Percentiles rank a stretch among this genome's conserved stretches.
Evolutionary conservation across 2,888 invertebrate genomes (phyloP).

Genomic region (Nycteola revayana): DNA sequence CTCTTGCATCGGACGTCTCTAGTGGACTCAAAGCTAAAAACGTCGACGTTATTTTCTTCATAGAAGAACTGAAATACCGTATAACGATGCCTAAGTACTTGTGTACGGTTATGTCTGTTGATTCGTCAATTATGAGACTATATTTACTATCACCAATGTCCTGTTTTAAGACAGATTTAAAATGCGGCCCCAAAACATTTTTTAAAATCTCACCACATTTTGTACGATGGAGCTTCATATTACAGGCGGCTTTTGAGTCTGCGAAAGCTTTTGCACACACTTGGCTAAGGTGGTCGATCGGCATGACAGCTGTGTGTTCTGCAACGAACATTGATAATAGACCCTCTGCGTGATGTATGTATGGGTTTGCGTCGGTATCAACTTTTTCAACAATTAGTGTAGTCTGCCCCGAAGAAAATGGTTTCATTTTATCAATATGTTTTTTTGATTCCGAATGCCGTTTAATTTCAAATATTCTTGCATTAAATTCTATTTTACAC

Average conservation of each 20-base stretch:
- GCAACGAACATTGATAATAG: slow-evolving; percentile 17
- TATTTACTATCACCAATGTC: slow-evolving; percentile 16
- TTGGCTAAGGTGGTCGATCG: slow-evolving; percentile 19
- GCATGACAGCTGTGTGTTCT: slow-evolving; percentile 17
- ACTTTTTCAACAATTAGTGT: no score
- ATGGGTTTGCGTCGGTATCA: no score
- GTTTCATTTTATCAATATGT: no score
- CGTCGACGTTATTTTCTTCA: no score
- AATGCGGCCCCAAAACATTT: slow-evolving; percentile 18
- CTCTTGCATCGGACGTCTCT: no score
- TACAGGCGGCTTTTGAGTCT: slow-evolving; percentile 13
- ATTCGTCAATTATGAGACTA: slow-evolving; percentile 18
- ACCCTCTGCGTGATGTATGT: slow-evolving; percentile 12
- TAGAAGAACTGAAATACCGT: slow-evolving; percentile 9
- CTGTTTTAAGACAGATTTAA: slow-evolving; percentile 13
- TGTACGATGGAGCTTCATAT: slow-evolving; percentile 23
- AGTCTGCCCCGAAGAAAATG: no score
- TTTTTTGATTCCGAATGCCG: slow-evolving; percentile 16
- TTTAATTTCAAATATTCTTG: slow-evolving; percentile 10
- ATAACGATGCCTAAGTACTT: slow-evolving; percentile 16
- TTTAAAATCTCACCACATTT: slow-evolving; percentile 20
- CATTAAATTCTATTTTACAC: slow-evolving; percentile 18
- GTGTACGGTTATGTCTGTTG: slow-evolving; percentile 17
- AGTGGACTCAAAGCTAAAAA: no score
- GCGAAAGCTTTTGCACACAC: slow-evolving; percentile 17